Evolutionary conservation across 92 coral and sea anemone genomes (phyloP).

Genomic region (Phenganax stokvisi): DNA sequence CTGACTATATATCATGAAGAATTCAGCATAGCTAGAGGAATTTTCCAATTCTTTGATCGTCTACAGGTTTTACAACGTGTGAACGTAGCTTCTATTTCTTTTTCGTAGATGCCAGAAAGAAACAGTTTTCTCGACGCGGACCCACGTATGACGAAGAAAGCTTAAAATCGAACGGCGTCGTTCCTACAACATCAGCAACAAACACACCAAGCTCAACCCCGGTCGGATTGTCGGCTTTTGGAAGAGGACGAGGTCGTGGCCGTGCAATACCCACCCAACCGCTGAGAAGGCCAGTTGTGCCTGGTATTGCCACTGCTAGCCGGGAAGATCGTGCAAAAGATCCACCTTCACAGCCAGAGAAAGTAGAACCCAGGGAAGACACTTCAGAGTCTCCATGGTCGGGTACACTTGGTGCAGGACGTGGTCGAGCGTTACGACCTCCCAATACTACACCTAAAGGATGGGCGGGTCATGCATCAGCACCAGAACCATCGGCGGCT

Average conservation of each 20-base stretch:
- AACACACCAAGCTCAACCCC: background rate
- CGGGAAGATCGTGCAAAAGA: constrained; percentile 23
- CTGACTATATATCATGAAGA: no score
- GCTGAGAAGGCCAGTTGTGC: constrained; percentile 73
- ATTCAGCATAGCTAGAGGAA: no score
- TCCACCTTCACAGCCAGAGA: constrained; percentile 28
- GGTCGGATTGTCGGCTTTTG: constrained; percentile 38
- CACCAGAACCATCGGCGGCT: constrained; percentile 73
- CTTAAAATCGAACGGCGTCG: constrained; percentile 34
- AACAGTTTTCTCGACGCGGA: constrained; percentile 64
- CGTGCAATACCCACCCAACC: constrained; percentile 62
- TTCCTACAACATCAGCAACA: constrained; percentile 1
- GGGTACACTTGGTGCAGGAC: constrained; percentile 49
- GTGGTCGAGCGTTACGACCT: constrained; percentile 57
- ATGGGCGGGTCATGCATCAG: constrained; percentile 75
- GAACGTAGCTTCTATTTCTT: background rate
- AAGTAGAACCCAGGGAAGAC: constrained; percentile 2
- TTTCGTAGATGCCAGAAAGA: constrained; percentile 17
- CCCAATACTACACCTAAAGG: constrained; percentile 69
- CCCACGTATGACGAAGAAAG: constrained; percentile 87
- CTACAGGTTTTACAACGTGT: no score
- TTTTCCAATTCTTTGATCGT: no score
- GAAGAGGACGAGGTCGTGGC: constrained; percentile 92
- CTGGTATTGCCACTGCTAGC: constrained; percentile 44
- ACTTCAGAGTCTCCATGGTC: constrained; percentile 46